Evolutionary conservation across 1,140 invertebrate genomes (phyloP), one percentile per base, ranked within the genome.

Genomic region (Bombus breviceps): DNA sequence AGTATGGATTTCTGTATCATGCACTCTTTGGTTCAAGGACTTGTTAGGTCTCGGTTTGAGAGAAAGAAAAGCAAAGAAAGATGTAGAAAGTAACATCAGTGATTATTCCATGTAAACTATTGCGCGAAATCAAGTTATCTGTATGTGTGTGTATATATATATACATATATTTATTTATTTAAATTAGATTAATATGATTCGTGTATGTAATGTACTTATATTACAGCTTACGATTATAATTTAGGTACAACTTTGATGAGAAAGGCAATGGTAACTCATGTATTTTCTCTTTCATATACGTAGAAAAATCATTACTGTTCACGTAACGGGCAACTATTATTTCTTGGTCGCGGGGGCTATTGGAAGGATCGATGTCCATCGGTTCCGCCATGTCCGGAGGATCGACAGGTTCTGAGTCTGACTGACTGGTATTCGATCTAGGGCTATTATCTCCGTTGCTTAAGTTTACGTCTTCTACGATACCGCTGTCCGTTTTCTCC

Each of bases 241-340:
- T 96, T 69, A 97, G 91, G 87, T 95, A 97, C 41, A 95, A 71
- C 87, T 96, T 96, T 66, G 97, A 92, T 34, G 95, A 91, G 28
- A 93, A 92, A 62, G 96, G 96, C 43, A 97, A 87, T 34, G 96
- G 96, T 77, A 97, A 93, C 57, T 92, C 73, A 59, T 94, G 86
- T 80, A 97, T 96, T 87, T 96, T 96, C 41, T 95, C 92, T 53
- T 93, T 93, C 96, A 97, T 96, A 41, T 94, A 94, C 76, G 92
- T 83, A 25, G 91, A 81, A 62, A 95, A 91, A 86, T 90, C 75
- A 41, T 91, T 86, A 15, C 85, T 85, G 43, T 92, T 85, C 15
- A 93, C 78, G 15, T 91, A 92, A 53, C 91, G 91, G 13, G 68
- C 72, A n/a, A 81, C 22, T 15, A 39, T 53, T 62, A 39, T 43